Base-by-base conservation (phyloP, 2,113 vertebrate species). In the Sander lucioperca region DNA sequence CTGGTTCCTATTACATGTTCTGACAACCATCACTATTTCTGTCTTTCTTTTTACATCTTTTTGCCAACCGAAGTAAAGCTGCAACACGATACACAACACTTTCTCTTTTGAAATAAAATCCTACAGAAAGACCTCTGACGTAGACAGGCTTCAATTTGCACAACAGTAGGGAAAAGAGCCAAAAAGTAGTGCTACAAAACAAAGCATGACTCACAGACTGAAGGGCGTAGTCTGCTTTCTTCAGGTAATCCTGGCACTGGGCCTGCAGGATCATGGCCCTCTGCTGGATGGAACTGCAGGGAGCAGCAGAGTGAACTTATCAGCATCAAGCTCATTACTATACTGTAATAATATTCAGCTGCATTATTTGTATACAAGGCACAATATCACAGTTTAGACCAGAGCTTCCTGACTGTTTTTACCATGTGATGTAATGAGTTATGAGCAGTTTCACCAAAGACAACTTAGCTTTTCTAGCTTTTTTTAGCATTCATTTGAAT, bases 161-260 rank as follows among this genome's bases (percentile, higher is more conserved):
- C 27, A 23, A 9, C 30, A 51, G 54, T 2, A 21, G 53, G 67
- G 53, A 68, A 23, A 11, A 1, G 4, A 62, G 47, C 3, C 8
- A 36, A n/a, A 1, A 56, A 16, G 21, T 18, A 47, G 21, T 2
- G 1, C 23, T 1, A 47, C 4, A 65, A 58, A 59, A 30, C 5
- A 19, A 48, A 54, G 16, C 25, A 9, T 27, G 16, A 94, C 95
- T 95, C 84, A 95, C 94, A 13, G 88, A 50, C 56, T 95, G 92
- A 21, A 95, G 72, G 74, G 83, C 57, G 12, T 51, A 58, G 3
- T 94, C 94, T 0, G 94, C 89, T 54, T 82, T 92, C 67, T 73
- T 85, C 83, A 96, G 92, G 62, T 83, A 77, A 1, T 95, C 95
- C 50, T 92, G 93, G 77, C 94, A 95, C 63, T 94, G 89, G 48